Base-by-base conservation (phyloP, 2,797 vertebrate genomes). In the Pseudochirops corinnae region DNA sequence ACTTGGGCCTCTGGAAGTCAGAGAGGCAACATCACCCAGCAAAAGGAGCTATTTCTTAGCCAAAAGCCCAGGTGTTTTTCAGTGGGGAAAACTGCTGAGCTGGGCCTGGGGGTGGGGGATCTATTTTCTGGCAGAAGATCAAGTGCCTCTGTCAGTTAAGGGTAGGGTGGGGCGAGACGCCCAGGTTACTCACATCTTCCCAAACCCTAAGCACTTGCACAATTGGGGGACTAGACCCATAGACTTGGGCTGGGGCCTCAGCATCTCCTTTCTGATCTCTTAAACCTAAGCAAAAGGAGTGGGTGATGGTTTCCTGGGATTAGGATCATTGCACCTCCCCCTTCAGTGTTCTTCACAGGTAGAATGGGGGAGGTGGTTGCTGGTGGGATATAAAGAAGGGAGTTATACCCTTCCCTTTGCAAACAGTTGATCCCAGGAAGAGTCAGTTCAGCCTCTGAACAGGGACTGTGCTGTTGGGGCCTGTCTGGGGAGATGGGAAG, bases 401-500 rank as follows among this genome's bases (percentile, higher is more conserved):
- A 50, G 93, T 74, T 4, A 56, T 5, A 52, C 16, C 58, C 95
- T 96, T 93, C 90, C 0, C 87, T 55, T 55, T 31, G 56, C 93
- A 91, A 97, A 94, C 87, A 31, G 94, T 31, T 92, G 95, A 96
- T 95, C 92, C 90, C 31, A 46, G 82, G 94, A 93, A 60, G 91
- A 67, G n/a, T 50, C 1, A 0, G 28, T 56, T 82, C 87, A 97
- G 95, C 96, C 93, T 96, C 90, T 53, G 94, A 97, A 94, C 94
- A 0, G 94, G 97, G 97, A 95, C 56, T 98, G 98, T 98, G 96
- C 58, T 98, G 98, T 98, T 14, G 91, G 94, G 97, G 93, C 98
- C 97, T 98, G 98, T 97, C 97, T 95, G 96, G 92, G 96, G 94
- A 97, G 96, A 97, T 95, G 92, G 97, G 96, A 97, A 13, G 3